phyloP scores from a whole-genome alignment of 2,797 vertebrate genomes.

The Lindbergichthys nudifrons region DNA sequence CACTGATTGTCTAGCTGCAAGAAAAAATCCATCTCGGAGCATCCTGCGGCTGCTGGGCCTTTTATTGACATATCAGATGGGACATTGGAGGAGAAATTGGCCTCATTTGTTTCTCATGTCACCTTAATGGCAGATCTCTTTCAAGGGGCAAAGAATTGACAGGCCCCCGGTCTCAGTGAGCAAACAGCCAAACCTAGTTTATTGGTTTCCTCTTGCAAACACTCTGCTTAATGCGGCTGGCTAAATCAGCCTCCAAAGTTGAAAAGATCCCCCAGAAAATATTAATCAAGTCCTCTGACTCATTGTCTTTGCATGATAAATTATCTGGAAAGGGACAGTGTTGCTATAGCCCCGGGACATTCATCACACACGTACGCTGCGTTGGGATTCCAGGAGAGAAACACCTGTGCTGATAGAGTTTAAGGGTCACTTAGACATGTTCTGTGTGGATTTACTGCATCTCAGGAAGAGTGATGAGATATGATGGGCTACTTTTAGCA shows the following conservation, averaged over 20 bases:
- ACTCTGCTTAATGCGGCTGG: constrained; percentile 72
- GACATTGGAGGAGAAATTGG: constrained; percentile 88
- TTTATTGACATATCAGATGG: constrained; percentile 88
- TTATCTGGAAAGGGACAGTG: constrained; percentile 78
- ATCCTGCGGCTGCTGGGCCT: constrained; percentile 81
- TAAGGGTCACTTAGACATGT: constrained; percentile 69
- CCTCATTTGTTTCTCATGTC: constrained; percentile 89
- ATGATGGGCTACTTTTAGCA: constrained; percentile 14
- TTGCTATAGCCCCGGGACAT: constrained; percentile 67
- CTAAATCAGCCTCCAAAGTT: constrained; percentile 77
- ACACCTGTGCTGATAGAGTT: constrained; percentile 62
- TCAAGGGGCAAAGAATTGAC: constrained; percentile 85
- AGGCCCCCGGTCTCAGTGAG: constrained; percentile 81
- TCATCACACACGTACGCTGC: constrained; percentile 70
- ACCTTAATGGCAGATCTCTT: constrained; percentile 85
- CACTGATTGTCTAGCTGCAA: constrained; percentile 82
- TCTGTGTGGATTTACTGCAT: constrained; percentile 32
- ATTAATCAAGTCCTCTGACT: constrained; percentile 81
- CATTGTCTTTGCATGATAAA: constrained; percentile 82
- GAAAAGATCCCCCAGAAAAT: constrained; percentile 81
- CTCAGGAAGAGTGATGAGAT: constrained; percentile 14
- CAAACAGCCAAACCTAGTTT: constrained; percentile 80
- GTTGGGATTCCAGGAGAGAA: constrained; percentile 64
- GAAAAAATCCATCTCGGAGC: constrained; percentile 83
- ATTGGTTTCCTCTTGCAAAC: constrained; percentile 79